A percentile compares a stretch with the other conserved stretches of the same genome.
Evolutionary conservation across 2,113 vertebrate genomes (phyloP).

Genomic region (Melanotaenia duboulayi): DNA sequence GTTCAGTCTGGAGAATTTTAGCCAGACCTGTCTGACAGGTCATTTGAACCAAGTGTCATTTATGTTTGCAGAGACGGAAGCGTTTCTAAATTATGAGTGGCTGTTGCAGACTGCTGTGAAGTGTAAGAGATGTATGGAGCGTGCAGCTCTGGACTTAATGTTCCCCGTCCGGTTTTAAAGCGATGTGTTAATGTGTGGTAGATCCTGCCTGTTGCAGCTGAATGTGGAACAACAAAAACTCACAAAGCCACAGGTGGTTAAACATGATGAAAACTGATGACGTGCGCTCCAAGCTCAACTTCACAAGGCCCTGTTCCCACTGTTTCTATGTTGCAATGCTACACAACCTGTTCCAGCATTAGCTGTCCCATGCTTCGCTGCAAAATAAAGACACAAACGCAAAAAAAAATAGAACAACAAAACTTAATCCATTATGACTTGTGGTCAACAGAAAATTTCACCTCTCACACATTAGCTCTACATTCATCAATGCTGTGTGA

Average conservation of each 20-base stretch:
- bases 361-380: not conserved
- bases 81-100: slow-evolving; percentile 61
- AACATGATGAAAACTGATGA: too few species aligned
- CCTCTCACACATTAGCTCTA: not conserved
- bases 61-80: slow-evolving; percentile 50
- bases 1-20: slow-evolving; percentile 67
- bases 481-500: not conserved
- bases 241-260: too few species aligned
- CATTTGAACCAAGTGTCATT: slow-evolving; percentile 54
- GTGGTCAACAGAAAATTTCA: not conserved
- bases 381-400: not conserved
- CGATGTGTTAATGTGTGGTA: not conserved
- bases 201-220: not conserved
- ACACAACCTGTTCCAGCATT: not conserved
- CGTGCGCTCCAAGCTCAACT: not conserved
- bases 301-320: not conserved
- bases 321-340: not conserved
- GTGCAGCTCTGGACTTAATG: slow-evolving; percentile 21
- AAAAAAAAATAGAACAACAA: not conserved
- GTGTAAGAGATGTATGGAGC: slow-evolving; percentile 24
- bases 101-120: slow-evolving; percentile 54
- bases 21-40: slow-evolving; percentile 57
- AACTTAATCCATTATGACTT: not conserved
- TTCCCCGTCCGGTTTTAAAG: slow-evolving; percentile 32
- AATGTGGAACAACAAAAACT: too few species aligned